These are phyloP conservation scores for Zaprionus gabonicus DNA, from an alignment of 1,140 invertebrate genomes.

Conservation along the genomic window DNA sequence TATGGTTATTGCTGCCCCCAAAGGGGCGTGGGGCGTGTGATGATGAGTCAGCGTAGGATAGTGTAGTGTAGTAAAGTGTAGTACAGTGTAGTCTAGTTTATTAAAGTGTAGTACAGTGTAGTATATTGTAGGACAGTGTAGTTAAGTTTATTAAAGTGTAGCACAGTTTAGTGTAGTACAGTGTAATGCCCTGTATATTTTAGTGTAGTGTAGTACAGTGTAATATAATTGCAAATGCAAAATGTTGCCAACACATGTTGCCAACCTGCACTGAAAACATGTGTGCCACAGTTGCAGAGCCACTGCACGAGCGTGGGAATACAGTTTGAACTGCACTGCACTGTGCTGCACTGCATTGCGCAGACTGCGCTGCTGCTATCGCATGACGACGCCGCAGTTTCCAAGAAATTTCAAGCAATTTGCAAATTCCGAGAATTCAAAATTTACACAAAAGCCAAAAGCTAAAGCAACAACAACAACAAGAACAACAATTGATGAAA, in stretches of 20 bases:
- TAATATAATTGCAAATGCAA: slow-evolving; percentile 29
- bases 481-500: slow-evolving; percentile 8
- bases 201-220: neutral
- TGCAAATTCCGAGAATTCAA: slow-evolving; percentile 2
- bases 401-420: slow-evolving; percentile 14
- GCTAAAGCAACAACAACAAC: too few species aligned
- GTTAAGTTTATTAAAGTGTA: too few species aligned
- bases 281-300: slow-evolving; percentile 1
- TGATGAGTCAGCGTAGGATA: neutral
- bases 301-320: slow-evolving; percentile 40
- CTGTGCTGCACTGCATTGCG: neutral
- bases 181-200: too few species aligned
- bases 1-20: slow-evolving; percentile 4
- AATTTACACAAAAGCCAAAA: neutral
- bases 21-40: neutral
- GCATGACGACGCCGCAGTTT: slow-evolving; percentile 1
- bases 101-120: too few species aligned
- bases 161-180: too few species aligned
- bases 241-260: slow-evolving; percentile 67
- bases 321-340: slow-evolving; percentile 16
- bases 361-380: neutral
- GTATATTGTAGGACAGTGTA: too few species aligned
- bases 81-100: too few species aligned
- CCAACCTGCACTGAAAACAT: slow-evolving; percentile 32
- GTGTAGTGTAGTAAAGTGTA: neutral